A percentile compares a stretch with the other conserved stretches of the same genome.
Conservation (phyloP, 2,113 vertebrate species). For the Atherinomorus stipes region DNA sequence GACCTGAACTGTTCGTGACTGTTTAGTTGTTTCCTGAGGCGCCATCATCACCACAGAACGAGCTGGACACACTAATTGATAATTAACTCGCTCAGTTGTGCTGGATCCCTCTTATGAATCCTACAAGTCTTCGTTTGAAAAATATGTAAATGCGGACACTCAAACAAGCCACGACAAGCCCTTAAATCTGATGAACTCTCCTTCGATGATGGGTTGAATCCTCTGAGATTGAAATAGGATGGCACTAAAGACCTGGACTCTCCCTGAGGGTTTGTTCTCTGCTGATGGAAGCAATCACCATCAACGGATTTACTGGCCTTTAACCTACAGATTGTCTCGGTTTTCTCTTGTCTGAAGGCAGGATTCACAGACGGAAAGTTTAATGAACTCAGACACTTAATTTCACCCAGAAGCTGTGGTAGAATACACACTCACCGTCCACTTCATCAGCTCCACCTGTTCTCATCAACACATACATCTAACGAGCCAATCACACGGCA, state of each 20-base stretch:
- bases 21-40: neutral
- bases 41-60: neutral
- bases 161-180: neutral
- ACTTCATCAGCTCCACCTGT: too few species aligned
- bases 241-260: slow-evolving; percentile 18
- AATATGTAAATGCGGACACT: neutral
- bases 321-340: slow-evolving; percentile 41
- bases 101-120: too few species aligned
- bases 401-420: neutral
- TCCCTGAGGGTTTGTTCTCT: slow-evolving; percentile 10
- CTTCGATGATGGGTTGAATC: neutral
- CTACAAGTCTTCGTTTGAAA: too few species aligned
- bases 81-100: too few species aligned
- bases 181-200: slow-evolving; percentile 11
- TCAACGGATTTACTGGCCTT: slow-evolving; percentile 32
- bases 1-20: neutral
- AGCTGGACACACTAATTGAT: neutral
- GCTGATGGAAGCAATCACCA: slow-evolving; percentile 35
- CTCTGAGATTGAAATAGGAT: neutral
- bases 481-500: too few species aligned
- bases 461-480: too few species aligned
- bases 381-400: slow-evolving; percentile 24
- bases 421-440: too few species aligned
- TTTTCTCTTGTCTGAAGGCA: slow-evolving; percentile 2
- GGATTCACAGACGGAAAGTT: slow-evolving; percentile 26